These are phyloP conservation scores for Mythimna loreyi DNA, from an alignment of 2,888 invertebrate species.

Conservation along the genomic window DNA sequence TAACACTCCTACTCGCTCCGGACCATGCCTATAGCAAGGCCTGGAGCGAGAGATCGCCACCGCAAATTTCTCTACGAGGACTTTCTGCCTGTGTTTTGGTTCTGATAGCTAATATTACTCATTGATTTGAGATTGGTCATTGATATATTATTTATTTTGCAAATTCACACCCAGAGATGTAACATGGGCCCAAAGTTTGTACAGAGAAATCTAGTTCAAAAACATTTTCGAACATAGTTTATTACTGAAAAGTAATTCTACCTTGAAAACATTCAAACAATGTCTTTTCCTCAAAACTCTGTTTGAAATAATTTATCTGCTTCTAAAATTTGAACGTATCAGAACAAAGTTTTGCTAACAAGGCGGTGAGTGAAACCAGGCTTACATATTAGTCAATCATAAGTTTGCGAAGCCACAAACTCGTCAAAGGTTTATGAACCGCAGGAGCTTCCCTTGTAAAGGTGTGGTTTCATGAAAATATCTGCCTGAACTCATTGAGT, in stretches of 20 bases:
- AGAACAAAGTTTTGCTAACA: slow-evolving; percentile 46
- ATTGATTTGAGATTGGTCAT: no score
- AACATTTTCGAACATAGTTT: no score
- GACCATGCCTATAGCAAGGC: no score
- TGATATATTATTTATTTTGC: no score
- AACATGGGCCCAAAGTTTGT: no score
- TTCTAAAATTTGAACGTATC: slow-evolving; percentile 17
- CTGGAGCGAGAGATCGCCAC: no score
- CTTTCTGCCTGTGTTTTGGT: no score
- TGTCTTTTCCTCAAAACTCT: not conserved
- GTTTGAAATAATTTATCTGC: not conserved
- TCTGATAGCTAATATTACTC: no score
- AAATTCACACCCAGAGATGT: no score
- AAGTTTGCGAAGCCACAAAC: slow-evolving; percentile 47
- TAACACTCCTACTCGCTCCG: no score
- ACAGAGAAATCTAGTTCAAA: no score
- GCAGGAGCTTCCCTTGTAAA: not conserved
- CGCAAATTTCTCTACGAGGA: no score
- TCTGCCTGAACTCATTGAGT: not conserved
- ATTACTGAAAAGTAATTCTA: not conserved
- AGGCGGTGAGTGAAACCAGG: slow-evolving; percentile 19
- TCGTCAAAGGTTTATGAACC: slow-evolving; percentile 29
- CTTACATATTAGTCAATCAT: slow-evolving; percentile 53
- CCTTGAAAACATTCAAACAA: slow-evolving; percentile 5
- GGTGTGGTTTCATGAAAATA: not conserved